Evolutionary conservation across 2,113 vertebrate genomes (phyloP), one percentile per base, ranked within the genome.

Genomic region (Indicator indicator): DNA sequence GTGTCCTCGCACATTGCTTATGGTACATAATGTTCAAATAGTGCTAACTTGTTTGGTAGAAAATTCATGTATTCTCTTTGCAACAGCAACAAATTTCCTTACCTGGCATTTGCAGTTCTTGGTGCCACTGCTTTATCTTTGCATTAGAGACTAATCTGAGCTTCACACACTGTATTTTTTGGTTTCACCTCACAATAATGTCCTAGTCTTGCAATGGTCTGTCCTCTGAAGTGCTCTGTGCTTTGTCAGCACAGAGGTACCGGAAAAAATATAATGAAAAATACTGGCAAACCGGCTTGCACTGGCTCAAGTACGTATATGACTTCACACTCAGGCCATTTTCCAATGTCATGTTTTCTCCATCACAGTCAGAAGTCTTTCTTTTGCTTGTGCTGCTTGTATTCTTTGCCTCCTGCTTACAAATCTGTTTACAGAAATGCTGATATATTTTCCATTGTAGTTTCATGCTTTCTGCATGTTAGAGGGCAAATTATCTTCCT

Each of bases 401-500:
- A 86, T 85, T 70, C 32, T 82, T 86, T 58, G 30, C 55, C 30
- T 79, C 70, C 60, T 75, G 46, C 64, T 86, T 78, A 81, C 27
- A 78, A 86, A 84, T 85, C 75, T 93, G 58, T 87, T 88, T 63
- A 69, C 48, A 79, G 59, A 94, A 85, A 90, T 40, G 59, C 18
- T 36, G 52, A 74, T 52, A 19, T 40, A 88, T 76, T 95, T 95
- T 93, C 69, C 67, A 58, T 69, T 82, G 59, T 59, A 59, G 48
- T 83, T 95, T 85, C 83, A 76, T 90, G 70, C 67, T 89, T 92
- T 90, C 81, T 89, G 71, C 20, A 1, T 90, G 83, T 84, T 96
- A 65, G 70, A 93, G 86, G 83, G 92, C 83, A 93, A 96, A 95
- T 95, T 92, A 95, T 72, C 86, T 89, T 83, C 63, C 59, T 11